Percentiles rank a stretch among this genome's conserved stretches.
Evolutionary conservation across 30 jellyfish, hydroid and myxozoan genomes (phyloP).

Genomic region (Aurelia aurita complex sp. Pacific): DNA sequence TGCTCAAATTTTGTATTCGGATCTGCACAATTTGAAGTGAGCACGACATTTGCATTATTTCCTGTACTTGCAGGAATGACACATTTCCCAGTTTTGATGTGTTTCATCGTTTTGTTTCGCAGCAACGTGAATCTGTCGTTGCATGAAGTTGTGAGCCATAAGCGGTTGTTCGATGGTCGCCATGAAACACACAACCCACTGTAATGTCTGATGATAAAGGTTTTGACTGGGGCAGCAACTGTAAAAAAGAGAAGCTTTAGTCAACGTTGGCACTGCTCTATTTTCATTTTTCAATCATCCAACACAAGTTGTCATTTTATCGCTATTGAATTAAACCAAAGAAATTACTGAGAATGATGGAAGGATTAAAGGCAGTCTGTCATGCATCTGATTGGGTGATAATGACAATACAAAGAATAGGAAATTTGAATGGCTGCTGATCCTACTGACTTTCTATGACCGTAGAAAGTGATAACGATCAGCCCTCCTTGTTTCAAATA

Average conservation of each 20-base stretch:
- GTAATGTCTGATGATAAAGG: constrained; percentile 45
- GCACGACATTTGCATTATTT: constrained; percentile 23
- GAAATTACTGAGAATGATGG: too few relatives aligned
- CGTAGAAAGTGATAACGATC: too few relatives aligned
- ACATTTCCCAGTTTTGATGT: constrained; percentile 53
- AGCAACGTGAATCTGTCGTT: constrained; percentile 35
- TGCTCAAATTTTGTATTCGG: constrained; percentile 33
- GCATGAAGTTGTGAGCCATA: constrained; percentile 24
- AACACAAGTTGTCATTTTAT: too few relatives aligned
- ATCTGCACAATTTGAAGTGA: constrained; percentile 36
- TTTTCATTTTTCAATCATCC: too few relatives aligned
- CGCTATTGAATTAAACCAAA: too few relatives aligned
- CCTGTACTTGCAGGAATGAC: constrained; percentile 22
- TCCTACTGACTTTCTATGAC: too few relatives aligned
- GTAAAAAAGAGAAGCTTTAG: background rate
- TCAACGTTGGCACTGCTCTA: too few relatives aligned
- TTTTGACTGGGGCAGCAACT: constrained; percentile 38
- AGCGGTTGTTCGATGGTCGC: constrained; percentile 24
- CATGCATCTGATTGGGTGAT: too few relatives aligned
- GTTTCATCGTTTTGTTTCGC: constrained; percentile 12
- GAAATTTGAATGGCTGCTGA: too few relatives aligned
- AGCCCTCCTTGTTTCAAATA: too few relatives aligned
- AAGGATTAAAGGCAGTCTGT: too few relatives aligned
- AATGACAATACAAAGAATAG: too few relatives aligned
- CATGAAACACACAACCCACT: constrained; percentile 50